Conservation (phyloP, 2,797 vertebrate genomes). For the Geotrypetes seraphini region DNA sequence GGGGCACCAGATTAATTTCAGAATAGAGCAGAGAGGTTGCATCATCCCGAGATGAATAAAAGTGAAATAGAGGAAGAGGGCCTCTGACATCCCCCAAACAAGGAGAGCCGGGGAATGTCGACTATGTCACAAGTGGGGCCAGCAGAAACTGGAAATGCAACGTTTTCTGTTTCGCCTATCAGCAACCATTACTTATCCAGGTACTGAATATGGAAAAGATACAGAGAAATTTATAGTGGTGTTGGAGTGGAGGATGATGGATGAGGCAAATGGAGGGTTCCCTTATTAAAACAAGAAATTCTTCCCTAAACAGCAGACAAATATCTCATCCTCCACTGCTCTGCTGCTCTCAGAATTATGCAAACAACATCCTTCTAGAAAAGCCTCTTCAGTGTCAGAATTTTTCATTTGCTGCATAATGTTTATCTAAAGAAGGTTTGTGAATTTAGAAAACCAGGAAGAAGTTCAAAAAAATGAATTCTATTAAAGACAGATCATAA, state of each 20-base stretch:
- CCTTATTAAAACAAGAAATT: constrained; percentile 59
- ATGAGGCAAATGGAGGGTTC: constrained; percentile 52
- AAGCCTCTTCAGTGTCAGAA: too few species aligned
- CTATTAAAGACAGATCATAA: neutral
- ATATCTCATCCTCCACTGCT: constrained; percentile 19
- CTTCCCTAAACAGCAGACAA: constrained; percentile 44
- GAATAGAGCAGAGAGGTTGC: constrained; percentile 54
- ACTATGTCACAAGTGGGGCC: too few species aligned
- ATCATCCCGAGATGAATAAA: too few species aligned
- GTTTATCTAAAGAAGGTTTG: constrained; percentile 10
- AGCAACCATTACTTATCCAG: constrained; percentile 47
- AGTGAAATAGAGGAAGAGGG: constrained; percentile 23
- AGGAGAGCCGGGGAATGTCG: constrained; percentile 23
- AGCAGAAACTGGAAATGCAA: constrained; percentile 27
- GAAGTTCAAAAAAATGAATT: constrained; percentile 10
- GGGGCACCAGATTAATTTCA: constrained; percentile 60
- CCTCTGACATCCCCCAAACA: constrained; percentile 7
- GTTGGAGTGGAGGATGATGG: constrained; percentile 50
- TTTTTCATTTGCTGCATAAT: constrained; percentile 16
- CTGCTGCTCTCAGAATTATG: constrained; percentile 19
- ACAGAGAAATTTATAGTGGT: constrained; percentile 57
- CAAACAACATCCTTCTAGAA: constrained; percentile 7
- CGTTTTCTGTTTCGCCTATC: constrained; percentile 23
- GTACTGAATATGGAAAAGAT: constrained; percentile 54
- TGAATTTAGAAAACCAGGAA: constrained; percentile 10